phyloP scores from a whole-genome alignment of 2,888 invertebrate genomes.

The Pollenia labialis region DNA sequence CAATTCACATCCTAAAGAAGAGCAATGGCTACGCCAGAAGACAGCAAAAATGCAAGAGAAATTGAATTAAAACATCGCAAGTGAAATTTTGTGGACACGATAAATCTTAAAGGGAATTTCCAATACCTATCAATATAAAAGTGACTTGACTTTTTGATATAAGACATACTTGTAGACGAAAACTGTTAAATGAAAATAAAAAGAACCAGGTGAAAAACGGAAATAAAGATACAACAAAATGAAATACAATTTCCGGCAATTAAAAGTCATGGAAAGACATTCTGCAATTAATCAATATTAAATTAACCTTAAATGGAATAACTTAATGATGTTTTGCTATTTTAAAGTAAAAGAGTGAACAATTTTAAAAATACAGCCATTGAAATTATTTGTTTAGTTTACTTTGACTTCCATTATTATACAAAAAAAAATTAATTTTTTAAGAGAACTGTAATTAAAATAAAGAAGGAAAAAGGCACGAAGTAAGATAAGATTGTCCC shows the following conservation, averaged over 20 bases:
- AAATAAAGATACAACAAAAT: neutral
- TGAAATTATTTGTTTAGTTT: no score
- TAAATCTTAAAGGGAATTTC: constrained; percentile 42
- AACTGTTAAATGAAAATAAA: neutral
- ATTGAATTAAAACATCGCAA: constrained; percentile 51
- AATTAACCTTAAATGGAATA: constrained; percentile 12
- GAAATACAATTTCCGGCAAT: constrained; percentile 28
- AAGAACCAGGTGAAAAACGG: no score
- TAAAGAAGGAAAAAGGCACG: no score
- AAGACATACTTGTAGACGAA: neutral
- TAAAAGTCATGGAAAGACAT: constrained; percentile 7
- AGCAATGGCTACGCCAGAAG: neutral
- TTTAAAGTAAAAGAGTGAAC: no score
- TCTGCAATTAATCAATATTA: constrained; percentile 25
- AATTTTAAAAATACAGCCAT: no score
- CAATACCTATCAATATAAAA: neutral
- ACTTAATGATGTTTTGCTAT: no score
- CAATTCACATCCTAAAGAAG: constrained; percentile 16
- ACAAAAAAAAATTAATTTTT: no score
- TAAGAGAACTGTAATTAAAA: no score
- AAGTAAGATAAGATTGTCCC: no score
- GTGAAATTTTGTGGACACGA: constrained; percentile 34
- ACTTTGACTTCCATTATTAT: no score
- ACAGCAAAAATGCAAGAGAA: neutral
- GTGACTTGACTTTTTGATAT: neutral